phyloP scores from a whole-genome alignment of 1,140 invertebrate genomes.

The Epicauta chinensis region DNA sequence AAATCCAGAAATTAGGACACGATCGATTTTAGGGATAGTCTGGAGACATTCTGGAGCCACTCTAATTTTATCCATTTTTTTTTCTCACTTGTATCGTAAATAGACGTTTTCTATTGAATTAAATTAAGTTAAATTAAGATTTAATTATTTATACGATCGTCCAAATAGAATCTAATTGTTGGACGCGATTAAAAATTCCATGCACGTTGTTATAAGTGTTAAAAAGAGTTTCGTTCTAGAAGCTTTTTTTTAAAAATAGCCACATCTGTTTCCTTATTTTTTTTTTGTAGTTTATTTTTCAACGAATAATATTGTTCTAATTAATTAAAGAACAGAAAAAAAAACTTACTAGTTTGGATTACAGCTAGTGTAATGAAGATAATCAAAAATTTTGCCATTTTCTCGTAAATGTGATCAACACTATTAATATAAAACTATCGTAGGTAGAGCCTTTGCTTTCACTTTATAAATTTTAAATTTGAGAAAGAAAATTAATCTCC shows the following conservation, averaged over 20 bases:
- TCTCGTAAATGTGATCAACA: not conserved
- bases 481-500: too few species aligned
- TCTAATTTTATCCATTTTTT: slow-evolving; percentile 20
- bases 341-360: slow-evolving; percentile 11
- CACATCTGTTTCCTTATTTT: not conserved
- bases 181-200: not conserved
- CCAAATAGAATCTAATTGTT: too few species aligned
- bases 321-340: slow-evolving; percentile 1
- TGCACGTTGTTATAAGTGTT: too few species aligned
- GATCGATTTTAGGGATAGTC: slow-evolving; percentile 2
- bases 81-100: too few species aligned
- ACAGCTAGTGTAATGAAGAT: slow-evolving; percentile 4
- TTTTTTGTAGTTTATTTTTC: too few species aligned
- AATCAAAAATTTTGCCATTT: slow-evolving; percentile 11
- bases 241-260: slow-evolving; percentile 18
- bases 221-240: slow-evolving; percentile 17
- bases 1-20: slow-evolving; percentile 2
- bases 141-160: too few species aligned
- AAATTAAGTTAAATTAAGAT: too few species aligned
- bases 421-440: too few species aligned
- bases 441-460: too few species aligned
- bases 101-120: too few species aligned
- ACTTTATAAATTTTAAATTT: too few species aligned
- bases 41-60: slow-evolving; percentile 6
- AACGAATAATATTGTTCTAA: not conserved